Evolutionary conservation across 2,888 invertebrate genomes (phyloP), one percentile per base, ranked within the genome.

Genomic region (Chesias legatella): DNA sequence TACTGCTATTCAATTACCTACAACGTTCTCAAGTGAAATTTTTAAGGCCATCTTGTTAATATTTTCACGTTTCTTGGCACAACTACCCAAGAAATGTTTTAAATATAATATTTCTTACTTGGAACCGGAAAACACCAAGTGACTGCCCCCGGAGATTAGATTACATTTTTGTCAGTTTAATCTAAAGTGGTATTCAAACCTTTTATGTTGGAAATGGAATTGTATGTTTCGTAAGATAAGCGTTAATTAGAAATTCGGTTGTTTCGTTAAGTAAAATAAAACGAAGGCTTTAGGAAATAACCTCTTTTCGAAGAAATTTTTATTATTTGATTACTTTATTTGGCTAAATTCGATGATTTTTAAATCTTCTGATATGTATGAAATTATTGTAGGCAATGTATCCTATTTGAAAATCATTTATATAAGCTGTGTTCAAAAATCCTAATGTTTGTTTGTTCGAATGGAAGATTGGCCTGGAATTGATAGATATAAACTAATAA

Each of bases 1-100:
- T 66, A 68, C 76, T 67, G 63, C 74, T 78, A 80, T 85, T 85
- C 79, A 84, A 85, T 83, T 84, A 84, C 77, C 70, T 68, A 73
- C 68, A 63, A 46, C 43, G 35, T 53, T 63, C 63, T 60, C 26
- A 55, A 61, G 64, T 66, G 65, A 72, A 73, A 73, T 70, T 73
- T 68, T 71, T 67, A 75, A 76, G 72, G 73, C 67, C 66, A 56
- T 56, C 73, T 67, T 64, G 59, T 70, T 68, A 61, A 51, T 56
- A 63, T 67, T 68, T 64, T 51, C 34, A 46, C 37, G 43, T 50
- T 46, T 44, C 37, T 50, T 50, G 43, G 48, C 42, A 44, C 34
- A 38, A 51, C 46, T 33, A 38, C 28, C 41, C 22, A 32, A 43
- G 44, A 32, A 46, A 40, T 29, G 28, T 30, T 22, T 45, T 45